phyloP scores from a whole-genome alignment of 2,113 vertebrate species.

The Bufo bufo region DNA sequence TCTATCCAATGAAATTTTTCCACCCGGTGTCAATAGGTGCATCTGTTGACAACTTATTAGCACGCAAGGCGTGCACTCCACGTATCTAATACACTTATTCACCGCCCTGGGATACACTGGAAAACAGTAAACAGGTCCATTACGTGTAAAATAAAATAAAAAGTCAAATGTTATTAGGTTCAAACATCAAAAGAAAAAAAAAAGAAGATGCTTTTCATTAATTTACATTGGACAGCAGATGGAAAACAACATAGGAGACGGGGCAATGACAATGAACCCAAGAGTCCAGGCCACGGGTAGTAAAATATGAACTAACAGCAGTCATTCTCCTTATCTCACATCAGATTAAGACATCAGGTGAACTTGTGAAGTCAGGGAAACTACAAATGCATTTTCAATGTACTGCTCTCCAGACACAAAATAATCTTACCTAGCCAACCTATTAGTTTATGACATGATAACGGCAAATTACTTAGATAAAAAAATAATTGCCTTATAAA shows the following conservation, averaged over 20 bases:
- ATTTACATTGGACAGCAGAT: background rate
- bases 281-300: conserved; percentile 1
- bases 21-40: conserved; percentile 1
- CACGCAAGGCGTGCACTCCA: background rate
- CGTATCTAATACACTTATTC: background rate
- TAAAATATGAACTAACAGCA: background rate
- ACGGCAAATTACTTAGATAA: conserved; percentile 26
- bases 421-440: conserved; percentile 39
- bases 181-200: background rate
- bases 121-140: conserved; percentile 25
- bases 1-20: conserved; percentile 2
- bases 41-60: background rate
- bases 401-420: conserved; percentile 29
- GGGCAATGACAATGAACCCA: background rate
- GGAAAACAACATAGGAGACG: background rate
- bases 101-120: background rate
- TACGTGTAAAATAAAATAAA: background rate
- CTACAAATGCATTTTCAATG: background rate
- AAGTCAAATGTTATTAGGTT: background rate
- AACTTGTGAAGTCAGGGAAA: background rate
- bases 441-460: conserved; percentile 32
- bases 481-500: background rate
- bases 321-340: conserved; percentile 19
- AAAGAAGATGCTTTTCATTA: background rate
- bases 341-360: conserved; percentile 15